Evolutionary conservation across 92 coral and sea anemone species (phyloP).

Genomic region (Phenganax marumi): DNA sequence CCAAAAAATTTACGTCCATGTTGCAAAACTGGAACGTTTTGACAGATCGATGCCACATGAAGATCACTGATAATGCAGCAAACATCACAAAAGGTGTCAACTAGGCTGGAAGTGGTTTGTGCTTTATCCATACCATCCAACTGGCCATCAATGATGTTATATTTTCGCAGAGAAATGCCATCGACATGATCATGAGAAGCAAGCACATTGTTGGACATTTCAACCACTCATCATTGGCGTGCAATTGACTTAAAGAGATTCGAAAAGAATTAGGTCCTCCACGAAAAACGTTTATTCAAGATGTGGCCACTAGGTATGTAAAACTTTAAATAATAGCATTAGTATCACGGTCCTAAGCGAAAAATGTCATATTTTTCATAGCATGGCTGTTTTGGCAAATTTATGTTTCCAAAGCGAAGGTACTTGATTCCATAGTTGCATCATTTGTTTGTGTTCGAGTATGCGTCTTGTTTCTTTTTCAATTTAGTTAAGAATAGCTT

Average conservation of each 20-base stretch:
- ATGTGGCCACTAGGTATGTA: background rate
- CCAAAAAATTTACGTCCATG: background rate
- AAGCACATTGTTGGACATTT: background rate
- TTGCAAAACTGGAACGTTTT: background rate
- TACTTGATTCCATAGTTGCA: too few species aligned
- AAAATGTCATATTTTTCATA: too few species aligned
- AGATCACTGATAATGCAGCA: slow-evolving; percentile 8
- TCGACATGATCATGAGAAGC: slow-evolving; percentile 1
- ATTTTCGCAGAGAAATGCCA: background rate
- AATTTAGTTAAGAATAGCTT: too few species aligned
- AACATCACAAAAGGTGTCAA: background rate
- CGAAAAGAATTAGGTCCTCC: background rate
- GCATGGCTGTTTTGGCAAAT: too few species aligned
- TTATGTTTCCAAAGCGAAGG: too few species aligned
- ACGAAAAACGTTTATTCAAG: background rate
- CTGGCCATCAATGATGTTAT: background rate
- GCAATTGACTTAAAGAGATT: background rate
- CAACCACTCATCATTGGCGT: slow-evolving; percentile 14
- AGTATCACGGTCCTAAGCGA: too few species aligned
- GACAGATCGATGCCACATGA: background rate
- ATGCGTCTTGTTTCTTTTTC: too few species aligned
- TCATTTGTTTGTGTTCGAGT: too few species aligned
- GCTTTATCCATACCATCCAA: slow-evolving; percentile 7
- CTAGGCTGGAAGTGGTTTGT: background rate
- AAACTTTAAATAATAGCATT: too few species aligned